Evolutionary conservation across 2,888 invertebrate species (phyloP).

Genomic region (Zhengitettix transpicula): DNA sequence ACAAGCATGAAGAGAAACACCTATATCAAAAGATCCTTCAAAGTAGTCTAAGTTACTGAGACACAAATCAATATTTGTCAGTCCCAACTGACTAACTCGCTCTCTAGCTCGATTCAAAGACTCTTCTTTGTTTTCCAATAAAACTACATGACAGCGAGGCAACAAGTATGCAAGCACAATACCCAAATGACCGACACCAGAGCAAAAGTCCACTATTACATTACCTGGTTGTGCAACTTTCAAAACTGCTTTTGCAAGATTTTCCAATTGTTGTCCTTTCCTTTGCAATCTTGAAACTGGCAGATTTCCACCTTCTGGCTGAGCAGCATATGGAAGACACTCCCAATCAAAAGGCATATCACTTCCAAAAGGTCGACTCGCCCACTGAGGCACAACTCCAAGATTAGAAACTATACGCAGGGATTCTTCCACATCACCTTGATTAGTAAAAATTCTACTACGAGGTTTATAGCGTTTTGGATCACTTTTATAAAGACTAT

Average conservation of each 20-base stretch:
- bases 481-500: constrained; percentile 63
- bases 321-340: constrained; percentile 51
- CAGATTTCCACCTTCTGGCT: constrained; percentile 62
- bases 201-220: constrained; percentile 82
- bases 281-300: constrained; percentile 54
- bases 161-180: constrained; percentile 65
- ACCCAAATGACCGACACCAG: constrained; percentile 86
- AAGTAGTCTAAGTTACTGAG: constrained; percentile 89
- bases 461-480: constrained; percentile 57
- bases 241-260: constrained; percentile 59
- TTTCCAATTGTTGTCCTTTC: constrained; percentile 78
- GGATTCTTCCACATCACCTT: constrained; percentile 52
- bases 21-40: constrained; percentile 63
- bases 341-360: constrained; percentile 46
- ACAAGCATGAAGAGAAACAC: constrained; percentile 82
- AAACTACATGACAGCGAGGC: constrained; percentile 58
- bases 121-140: constrained; percentile 84
- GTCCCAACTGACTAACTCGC: constrained; percentile 44
- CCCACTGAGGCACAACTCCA: background rate
- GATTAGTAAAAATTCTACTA: constrained; percentile 57
- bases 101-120: constrained; percentile 59
- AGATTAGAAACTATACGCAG: constrained; percentile 25
- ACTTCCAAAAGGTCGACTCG: constrained; percentile 23
- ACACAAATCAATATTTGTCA: constrained; percentile 56
- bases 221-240: constrained; percentile 48